Conservation (phyloP, 2,797 vertebrate species). For the Cuculus canorus region DNA sequence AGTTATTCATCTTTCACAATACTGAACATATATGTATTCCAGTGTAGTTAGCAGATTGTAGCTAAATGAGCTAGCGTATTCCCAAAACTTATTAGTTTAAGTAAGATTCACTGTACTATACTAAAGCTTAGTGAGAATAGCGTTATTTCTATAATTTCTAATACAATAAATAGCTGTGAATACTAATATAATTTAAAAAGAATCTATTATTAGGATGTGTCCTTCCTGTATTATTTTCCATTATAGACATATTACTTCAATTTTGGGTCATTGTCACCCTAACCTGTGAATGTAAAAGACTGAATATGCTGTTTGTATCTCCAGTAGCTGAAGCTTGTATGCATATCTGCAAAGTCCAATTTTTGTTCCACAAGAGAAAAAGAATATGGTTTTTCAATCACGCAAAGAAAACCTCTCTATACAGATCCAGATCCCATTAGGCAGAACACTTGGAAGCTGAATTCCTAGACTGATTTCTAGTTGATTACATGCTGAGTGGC, state of each 20-base stretch:
- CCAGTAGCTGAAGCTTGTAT: background rate
- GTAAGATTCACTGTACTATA: background rate
- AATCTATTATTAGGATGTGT: background rate
- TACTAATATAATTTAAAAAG: background rate
- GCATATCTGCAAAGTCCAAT: background rate
- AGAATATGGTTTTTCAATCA: background rate
- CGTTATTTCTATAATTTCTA: background rate
- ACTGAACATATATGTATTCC: background rate
- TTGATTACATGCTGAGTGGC: slow-evolving; percentile 36
- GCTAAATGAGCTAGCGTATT: background rate
- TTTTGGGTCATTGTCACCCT: background rate
- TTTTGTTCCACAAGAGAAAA: background rate
- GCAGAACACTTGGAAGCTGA: background rate
- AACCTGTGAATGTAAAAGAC: background rate
- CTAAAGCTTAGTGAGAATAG: background rate
- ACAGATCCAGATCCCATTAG: background rate
- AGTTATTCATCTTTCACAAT: background rate
- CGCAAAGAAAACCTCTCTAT: background rate
- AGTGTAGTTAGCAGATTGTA: background rate
- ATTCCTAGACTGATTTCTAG: slow-evolving; percentile 28
- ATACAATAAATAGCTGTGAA: background rate
- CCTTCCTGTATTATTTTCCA: background rate
- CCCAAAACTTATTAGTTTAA: background rate
- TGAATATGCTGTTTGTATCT: background rate
- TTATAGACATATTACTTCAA: background rate